These are phyloP conservation scores for Byasa hedistus DNA, from an alignment of 2,888 invertebrate species.

Conservation along the genomic window DNA sequence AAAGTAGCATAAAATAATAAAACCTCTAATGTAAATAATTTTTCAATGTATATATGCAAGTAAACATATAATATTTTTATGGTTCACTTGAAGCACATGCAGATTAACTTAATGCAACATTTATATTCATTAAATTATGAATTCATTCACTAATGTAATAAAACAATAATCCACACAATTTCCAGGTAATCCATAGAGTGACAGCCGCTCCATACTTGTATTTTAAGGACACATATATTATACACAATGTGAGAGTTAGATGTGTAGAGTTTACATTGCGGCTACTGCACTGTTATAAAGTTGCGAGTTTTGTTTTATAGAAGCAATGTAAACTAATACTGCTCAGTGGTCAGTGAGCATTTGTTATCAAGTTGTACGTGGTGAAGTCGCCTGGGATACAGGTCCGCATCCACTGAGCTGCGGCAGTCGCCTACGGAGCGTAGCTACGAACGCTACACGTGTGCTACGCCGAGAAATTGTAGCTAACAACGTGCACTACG, in stretches of 20 bases:
- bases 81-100: not conserved
- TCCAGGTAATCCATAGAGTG: constrained; percentile 44
- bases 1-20: not conserved
- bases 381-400: constrained; percentile 50
- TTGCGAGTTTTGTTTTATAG: constrained; percentile 27
- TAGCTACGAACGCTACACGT: constrained; percentile 60
- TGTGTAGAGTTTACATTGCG: constrained; percentile 28
- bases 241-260: constrained; percentile 10
- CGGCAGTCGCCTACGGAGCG: constrained; percentile 70
- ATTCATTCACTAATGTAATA: constrained; percentile 24
- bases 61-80: no score
- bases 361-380: constrained; percentile 45
- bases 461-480: constrained; percentile 50
- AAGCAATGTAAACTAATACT: constrained; percentile 43
- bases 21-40: no score
- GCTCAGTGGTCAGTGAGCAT: constrained; percentile 40
- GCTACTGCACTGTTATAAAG: constrained; percentile 24
- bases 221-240: constrained; percentile 23
- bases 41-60: no score
- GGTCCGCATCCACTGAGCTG: constrained; percentile 58
- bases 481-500: constrained; percentile 47
- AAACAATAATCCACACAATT: constrained; percentile 46
- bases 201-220: constrained; percentile 37
- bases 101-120: constrained; percentile 4
- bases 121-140: constrained; percentile 27